These are phyloP conservation scores for Noturus placidus DNA, from an alignment of 2,113 vertebrate genomes.

Conservation along the genomic window DNA sequence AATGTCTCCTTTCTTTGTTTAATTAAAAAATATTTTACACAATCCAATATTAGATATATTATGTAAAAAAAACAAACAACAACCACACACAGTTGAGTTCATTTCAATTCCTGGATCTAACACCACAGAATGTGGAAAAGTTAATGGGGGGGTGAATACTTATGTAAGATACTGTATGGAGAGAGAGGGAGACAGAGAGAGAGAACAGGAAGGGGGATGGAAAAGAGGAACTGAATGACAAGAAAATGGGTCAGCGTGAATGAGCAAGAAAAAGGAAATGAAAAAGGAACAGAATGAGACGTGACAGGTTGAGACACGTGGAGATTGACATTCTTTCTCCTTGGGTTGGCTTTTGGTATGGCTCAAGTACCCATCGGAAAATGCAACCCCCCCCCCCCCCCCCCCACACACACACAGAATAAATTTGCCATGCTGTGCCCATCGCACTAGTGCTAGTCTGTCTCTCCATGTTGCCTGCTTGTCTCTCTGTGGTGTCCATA, in stretches of 20 bases:
- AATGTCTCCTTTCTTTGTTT: not conserved
- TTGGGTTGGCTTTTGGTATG: not conserved
- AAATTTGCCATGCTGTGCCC: not conserved
- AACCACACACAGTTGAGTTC: not conserved
- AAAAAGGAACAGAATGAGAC: not conserved
- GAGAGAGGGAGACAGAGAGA: not conserved
- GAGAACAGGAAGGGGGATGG: not conserved
- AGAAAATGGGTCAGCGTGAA: not conserved
- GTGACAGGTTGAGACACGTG: not conserved
- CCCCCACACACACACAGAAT: not conserved
- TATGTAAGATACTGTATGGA: not conserved
- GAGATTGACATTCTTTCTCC: not conserved
- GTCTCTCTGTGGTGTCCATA: not conserved
- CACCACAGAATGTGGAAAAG: not conserved
- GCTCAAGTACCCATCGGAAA: conserved; percentile 15
- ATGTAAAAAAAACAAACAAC: not conserved
- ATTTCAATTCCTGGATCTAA: not conserved
- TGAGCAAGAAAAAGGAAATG: not conserved
- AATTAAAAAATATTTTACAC: not conserved
- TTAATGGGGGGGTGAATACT: not conserved
- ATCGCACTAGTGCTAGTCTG: not conserved
- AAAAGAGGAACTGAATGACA: not conserved
- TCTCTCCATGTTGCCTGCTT: not conserved
- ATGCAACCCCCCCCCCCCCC: not conserved
- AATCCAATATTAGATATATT: not conserved